Conservation (phyloP, 2,797 vertebrate species). For the Mus caroli region DNA sequence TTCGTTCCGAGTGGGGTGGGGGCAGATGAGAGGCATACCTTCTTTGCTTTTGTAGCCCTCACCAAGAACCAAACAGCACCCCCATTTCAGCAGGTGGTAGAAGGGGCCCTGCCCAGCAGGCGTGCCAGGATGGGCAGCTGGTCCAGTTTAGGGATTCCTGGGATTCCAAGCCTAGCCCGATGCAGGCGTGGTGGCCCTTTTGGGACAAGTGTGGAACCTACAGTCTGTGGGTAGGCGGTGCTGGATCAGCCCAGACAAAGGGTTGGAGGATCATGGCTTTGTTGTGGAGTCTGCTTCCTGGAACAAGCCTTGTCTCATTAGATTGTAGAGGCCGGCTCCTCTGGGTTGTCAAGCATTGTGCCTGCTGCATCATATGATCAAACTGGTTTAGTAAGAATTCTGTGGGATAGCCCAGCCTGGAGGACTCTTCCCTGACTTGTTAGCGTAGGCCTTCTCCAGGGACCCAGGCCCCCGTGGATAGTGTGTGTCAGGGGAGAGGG, state of each 20-base stretch:
- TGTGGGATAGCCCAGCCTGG: neutral
- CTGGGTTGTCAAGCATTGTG: neutral
- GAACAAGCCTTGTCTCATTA: constrained; percentile 15
- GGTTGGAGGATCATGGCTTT: constrained; percentile 28
- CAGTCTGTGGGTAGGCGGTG: neutral
- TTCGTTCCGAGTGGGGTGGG: neutral
- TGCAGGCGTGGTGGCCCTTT: neutral
- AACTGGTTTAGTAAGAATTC: constrained; percentile 43
- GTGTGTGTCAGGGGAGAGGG: neutral
- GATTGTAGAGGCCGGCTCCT: constrained; percentile 14
- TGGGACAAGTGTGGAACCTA: neutral
- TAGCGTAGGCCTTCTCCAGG: neutral
- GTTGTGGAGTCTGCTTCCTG: constrained; percentile 58
- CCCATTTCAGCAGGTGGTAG: constrained; percentile 25
- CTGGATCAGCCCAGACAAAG: constrained; percentile 4
- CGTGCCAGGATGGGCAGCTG: constrained; percentile 20
- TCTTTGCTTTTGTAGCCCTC: neutral
- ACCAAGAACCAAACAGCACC: neutral
- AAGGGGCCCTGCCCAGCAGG: neutral
- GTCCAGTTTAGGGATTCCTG: constrained; percentile 25
- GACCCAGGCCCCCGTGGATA: neutral
- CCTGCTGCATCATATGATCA: constrained; percentile 13
- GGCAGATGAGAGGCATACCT: neutral
- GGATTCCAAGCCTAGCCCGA: constrained; percentile 24
- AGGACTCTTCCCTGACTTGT: neutral